A percentile compares a stretch with the other conserved stretches of the same genome.
Evolutionary conservation across 2,797 vertebrate genomes (phyloP).

Genomic region (Sparus aurata): DNA sequence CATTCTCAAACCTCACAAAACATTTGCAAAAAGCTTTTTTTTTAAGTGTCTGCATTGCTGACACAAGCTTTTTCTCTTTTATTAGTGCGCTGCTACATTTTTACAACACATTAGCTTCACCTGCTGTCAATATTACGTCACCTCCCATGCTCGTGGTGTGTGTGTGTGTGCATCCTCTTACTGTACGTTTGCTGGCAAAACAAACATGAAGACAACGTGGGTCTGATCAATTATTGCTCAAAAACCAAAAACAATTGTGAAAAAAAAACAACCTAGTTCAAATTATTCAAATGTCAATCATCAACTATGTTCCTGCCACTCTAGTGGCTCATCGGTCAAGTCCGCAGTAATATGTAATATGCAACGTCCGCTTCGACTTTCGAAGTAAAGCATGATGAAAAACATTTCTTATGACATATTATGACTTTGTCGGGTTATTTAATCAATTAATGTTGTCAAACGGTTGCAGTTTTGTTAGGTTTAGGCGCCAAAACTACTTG

Average conservation of each 20-base stretch:
- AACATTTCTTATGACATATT: too few species aligned
- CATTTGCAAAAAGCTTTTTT: not conserved
- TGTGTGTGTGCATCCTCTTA: too few species aligned
- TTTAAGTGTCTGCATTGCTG: not conserved
- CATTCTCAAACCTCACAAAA: conserved; percentile 34
- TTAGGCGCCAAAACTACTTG: too few species aligned
- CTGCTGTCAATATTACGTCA: not conserved
- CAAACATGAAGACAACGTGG: not conserved
- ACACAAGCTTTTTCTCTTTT: conserved; percentile 6
- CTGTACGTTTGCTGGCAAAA: not conserved
- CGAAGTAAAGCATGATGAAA: too few species aligned
- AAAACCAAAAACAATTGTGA: not conserved
- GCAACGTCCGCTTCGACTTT: too few species aligned
- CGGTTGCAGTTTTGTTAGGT: too few species aligned
- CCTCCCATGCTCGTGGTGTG: not conserved
- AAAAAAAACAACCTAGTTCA: not conserved
- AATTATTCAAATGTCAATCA: not conserved
- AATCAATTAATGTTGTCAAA: too few species aligned
- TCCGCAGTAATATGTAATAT: too few species aligned
- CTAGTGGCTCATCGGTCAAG: too few species aligned
- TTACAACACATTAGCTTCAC: conserved; percentile 2
- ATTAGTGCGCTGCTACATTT: not conserved
- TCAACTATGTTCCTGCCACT: not conserved
- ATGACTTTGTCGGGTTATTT: too few species aligned
- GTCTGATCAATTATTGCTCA: not conserved